phyloP scores from a whole-genome alignment of 2,113 vertebrate species.

The Sprattus sprattus region DNA sequence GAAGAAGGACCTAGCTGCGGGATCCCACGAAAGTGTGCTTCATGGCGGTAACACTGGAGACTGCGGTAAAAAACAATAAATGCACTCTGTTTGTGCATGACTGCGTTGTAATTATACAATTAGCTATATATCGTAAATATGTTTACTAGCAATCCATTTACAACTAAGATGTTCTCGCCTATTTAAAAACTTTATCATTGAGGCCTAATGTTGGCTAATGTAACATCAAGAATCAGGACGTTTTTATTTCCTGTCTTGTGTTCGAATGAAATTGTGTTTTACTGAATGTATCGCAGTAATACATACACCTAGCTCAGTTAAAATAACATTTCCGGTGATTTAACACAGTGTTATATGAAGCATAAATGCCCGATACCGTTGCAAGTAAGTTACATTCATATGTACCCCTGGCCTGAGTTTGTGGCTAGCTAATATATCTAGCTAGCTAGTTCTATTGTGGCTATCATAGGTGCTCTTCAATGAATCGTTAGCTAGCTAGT shows the following conservation, averaged over 20 bases:
- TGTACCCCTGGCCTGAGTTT: background rate
- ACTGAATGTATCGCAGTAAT: background rate
- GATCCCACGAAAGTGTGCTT: conserved; percentile 24
- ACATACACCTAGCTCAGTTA: background rate
- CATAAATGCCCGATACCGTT: background rate
- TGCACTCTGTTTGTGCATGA: background rate
- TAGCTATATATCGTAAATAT: background rate
- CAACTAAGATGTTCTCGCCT: background rate
- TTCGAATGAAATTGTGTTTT: background rate
- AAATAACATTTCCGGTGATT: background rate
- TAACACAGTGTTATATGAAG: background rate
- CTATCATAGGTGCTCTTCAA: background rate
- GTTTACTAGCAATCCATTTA: background rate
- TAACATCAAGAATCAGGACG: conserved; percentile 6
- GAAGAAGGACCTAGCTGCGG: conserved; percentile 1
- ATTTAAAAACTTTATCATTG: background rate
- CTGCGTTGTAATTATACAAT: background rate
- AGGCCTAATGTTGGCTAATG: background rate
- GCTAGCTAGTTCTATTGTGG: background rate
- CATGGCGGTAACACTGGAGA: conserved; percentile 43
- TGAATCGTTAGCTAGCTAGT: background rate
- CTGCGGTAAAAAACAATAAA: conserved; percentile 36
- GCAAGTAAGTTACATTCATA: background rate
- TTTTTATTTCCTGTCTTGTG: background rate
- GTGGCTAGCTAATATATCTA: background rate